These are phyloP conservation scores for Cheilosia variabilis DNA, from an alignment of 2,888 invertebrate species.

Conservation along the genomic window DNA sequence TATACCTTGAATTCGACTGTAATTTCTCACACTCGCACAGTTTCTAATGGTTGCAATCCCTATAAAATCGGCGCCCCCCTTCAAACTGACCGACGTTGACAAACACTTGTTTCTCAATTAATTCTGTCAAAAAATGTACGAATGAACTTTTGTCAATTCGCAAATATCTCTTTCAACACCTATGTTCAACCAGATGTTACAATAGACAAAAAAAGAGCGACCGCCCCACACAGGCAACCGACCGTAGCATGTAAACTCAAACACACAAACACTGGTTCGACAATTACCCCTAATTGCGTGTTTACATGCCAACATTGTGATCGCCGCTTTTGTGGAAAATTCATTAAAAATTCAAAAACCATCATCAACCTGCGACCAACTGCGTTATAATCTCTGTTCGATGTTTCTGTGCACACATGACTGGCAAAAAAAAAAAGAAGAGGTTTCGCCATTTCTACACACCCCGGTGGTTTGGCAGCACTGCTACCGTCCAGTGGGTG, in stretches of 20 bases:
- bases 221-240: conserved; percentile 12
- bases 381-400: conserved; percentile 48
- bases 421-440: background rate
- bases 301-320: conserved; percentile 64
- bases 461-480: conserved; percentile 57
- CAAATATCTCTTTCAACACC: conserved; percentile 36
- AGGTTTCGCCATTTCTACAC: conserved; percentile 53
- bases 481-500: conserved; percentile 4
- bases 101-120: too few species aligned
- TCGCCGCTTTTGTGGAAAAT: conserved; percentile 18
- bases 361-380: conserved; percentile 18
- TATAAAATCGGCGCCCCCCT: too few species aligned
- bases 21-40: too few species aligned
- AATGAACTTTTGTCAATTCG: too few species aligned
- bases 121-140: too few species aligned
- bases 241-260: conserved; percentile 48
- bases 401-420: conserved; percentile 8
- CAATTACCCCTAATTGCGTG: conserved; percentile 67
- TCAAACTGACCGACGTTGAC: too few species aligned
- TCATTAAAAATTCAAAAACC: conserved; percentile 22
- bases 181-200: conserved; percentile 54
- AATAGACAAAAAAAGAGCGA: conserved; percentile 5
- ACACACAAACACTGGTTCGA: conserved; percentile 49
- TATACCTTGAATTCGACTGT: too few species aligned
- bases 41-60: too few species aligned